A percentile compares a stretch with the other conserved stretches of the same genome.
Conservation (phyloP, 2,797 vertebrate genomes). For the Sebastes nivosus region DNA sequence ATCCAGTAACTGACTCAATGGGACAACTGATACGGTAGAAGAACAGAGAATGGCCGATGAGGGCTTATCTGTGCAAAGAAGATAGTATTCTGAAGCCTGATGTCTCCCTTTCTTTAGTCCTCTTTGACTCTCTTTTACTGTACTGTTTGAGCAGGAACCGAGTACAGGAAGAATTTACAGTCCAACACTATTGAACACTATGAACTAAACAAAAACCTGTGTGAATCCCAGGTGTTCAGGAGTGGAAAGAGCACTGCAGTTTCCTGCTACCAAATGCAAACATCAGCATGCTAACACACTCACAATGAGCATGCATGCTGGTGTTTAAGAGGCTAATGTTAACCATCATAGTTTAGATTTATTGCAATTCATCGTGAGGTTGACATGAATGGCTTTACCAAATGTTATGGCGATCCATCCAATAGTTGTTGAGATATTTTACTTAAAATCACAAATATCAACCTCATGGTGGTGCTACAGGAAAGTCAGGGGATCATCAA, state of each 20-base stretch:
- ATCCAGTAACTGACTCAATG: background rate
- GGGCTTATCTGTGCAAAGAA: conserved; percentile 6
- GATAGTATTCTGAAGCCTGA: background rate
- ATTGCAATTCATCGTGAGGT: background rate
- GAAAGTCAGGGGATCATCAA: background rate
- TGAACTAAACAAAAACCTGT: background rate
- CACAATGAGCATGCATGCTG: background rate
- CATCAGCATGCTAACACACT: too few species aligned
- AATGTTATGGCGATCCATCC: background rate
- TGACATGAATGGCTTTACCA: background rate
- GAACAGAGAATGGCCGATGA: conserved; percentile 1
- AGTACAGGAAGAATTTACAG: background rate
- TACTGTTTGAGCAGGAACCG: background rate
- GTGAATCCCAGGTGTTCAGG: background rate
- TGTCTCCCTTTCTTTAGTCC: background rate
- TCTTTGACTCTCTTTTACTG: background rate
- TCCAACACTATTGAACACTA: background rate
- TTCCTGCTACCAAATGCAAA: background rate
- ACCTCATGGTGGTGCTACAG: background rate
- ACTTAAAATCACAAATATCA: background rate
- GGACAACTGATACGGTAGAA: conserved; percentile 4
- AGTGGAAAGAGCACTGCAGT: background rate
- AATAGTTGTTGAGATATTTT: background rate
- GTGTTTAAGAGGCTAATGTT: background rate
- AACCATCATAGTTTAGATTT: background rate